Percentiles rank a stretch among this genome's conserved stretches.
Evolutionary conservation across 2,797 vertebrate genomes (phyloP).

Genomic region (Spea hammondii): DNA sequence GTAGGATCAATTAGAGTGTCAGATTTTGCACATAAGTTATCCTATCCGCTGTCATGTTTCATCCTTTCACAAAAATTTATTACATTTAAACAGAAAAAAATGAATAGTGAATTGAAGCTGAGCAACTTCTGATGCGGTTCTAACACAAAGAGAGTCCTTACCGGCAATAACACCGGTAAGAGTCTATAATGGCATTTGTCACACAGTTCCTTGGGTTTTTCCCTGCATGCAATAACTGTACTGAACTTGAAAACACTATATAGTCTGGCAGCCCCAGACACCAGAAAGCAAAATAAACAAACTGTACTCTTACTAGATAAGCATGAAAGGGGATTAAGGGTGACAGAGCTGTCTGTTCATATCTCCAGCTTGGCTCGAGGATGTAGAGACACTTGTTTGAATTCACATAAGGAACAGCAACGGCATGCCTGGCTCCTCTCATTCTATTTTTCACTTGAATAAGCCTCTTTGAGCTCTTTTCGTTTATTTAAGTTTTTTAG

Average conservation of each 20-base stretch:
- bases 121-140: neutral
- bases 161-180: neutral
- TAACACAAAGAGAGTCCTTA: neutral
- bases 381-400: conserved; percentile 40
- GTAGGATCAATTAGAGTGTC: neutral
- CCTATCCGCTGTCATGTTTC: too few relatives aligned
- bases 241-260: conserved; percentile 29
- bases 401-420: conserved; percentile 38
- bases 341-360: conserved; percentile 51
- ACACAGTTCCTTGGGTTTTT: conserved; percentile 24
- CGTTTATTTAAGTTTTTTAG: conserved; percentile 2
- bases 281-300: conserved; percentile 47
- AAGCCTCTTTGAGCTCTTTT: conserved; percentile 16
- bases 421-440: conserved; percentile 24
- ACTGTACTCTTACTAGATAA: conserved; percentile 49
- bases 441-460: conserved; percentile 33
- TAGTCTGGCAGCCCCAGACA: conserved; percentile 43
- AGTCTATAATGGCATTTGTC: conserved; percentile 20
- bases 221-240: conserved; percentile 8
- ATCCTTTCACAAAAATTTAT: neutral
- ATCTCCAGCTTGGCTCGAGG: conserved; percentile 37
- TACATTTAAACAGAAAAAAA: neutral
- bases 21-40: neutral
- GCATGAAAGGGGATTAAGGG: conserved; percentile 51
- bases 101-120: neutral